These are phyloP conservation scores for Phoebastria nigripes DNA, from an alignment of 2,797 vertebrate genomes.

Conservation along the genomic window DNA sequence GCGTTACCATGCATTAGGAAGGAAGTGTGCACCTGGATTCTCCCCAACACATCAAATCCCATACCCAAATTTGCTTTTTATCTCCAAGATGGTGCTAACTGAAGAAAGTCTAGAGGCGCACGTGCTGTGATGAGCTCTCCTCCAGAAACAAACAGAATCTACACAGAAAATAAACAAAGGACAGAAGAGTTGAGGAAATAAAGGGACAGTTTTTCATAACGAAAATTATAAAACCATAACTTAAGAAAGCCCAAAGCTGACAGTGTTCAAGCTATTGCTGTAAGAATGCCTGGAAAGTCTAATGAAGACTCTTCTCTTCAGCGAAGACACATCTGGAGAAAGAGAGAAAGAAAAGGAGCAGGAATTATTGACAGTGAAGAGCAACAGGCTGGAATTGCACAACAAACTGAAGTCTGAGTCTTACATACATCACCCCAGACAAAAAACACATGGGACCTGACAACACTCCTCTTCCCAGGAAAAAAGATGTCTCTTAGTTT, in stretches of 20 bases:
- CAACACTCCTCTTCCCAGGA: not conserved
- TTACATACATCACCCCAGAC: too few species aligned
- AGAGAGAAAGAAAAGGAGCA: not conserved
- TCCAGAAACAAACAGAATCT: not conserved
- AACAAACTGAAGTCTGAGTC: not conserved
- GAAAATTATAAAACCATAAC: slow-evolving; percentile 62
- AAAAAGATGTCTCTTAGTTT: rapidly evolving
- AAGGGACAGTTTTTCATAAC: not conserved
- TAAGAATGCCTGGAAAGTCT: slow-evolving; percentile 38
- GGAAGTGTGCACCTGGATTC: not conserved
- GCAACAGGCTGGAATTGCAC: not conserved
- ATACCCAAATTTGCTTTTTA: not conserved
- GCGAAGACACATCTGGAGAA: slow-evolving; percentile 34
- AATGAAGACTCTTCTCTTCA: slow-evolving; percentile 17
- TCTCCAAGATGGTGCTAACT: not conserved
- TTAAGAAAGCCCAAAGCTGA: slow-evolving; percentile 68
- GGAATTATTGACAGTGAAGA: not conserved
- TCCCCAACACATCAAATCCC: not conserved
- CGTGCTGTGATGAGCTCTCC: not conserved
- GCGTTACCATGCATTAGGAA: not conserved
- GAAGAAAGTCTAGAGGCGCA: not conserved
- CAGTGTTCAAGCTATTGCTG: slow-evolving; percentile 49
- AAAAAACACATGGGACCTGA: not conserved
- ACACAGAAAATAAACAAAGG: not conserved
- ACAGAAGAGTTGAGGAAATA: not conserved